Conservation (phyloP, 2,113 vertebrate species). For the Mus spicilegus region DNA sequence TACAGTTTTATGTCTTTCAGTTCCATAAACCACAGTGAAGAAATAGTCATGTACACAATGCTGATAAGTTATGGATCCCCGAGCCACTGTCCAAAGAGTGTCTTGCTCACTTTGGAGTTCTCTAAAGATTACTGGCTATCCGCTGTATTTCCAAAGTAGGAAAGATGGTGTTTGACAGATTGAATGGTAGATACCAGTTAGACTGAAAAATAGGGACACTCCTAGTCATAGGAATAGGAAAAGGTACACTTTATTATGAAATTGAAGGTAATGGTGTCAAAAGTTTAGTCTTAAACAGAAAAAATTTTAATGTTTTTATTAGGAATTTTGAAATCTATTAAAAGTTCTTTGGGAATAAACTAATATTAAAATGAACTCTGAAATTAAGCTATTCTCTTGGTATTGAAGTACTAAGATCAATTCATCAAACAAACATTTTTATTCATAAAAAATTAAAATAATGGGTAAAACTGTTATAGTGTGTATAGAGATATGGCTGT, state of each 20-base stretch:
- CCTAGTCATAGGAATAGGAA: neutral
- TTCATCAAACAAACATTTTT: slow-evolving; percentile 6
- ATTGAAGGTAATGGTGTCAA: neutral
- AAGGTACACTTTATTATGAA: neutral
- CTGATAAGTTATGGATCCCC: neutral
- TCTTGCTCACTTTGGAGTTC: neutral
- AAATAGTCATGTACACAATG: neutral
- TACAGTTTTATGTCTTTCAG: neutral
- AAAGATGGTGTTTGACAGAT: neutral
- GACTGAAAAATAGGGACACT: neutral
- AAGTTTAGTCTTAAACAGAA: neutral
- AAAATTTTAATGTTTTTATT: neutral
- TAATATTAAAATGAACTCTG: neutral
- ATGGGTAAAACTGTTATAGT: neutral
- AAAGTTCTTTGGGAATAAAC: neutral
- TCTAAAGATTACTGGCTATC: neutral
- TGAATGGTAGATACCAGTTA: neutral
- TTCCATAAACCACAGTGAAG: neutral
- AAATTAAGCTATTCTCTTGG: neutral
- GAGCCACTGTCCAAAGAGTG: neutral
- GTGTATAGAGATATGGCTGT: no score
- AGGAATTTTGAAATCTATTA: neutral
- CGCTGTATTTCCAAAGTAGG: neutral
- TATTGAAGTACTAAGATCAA: neutral
- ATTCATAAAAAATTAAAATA: neutral